Evolutionary conservation across 2,888 invertebrate species (phyloP).

Genomic region (Scaptomyza flava): DNA sequence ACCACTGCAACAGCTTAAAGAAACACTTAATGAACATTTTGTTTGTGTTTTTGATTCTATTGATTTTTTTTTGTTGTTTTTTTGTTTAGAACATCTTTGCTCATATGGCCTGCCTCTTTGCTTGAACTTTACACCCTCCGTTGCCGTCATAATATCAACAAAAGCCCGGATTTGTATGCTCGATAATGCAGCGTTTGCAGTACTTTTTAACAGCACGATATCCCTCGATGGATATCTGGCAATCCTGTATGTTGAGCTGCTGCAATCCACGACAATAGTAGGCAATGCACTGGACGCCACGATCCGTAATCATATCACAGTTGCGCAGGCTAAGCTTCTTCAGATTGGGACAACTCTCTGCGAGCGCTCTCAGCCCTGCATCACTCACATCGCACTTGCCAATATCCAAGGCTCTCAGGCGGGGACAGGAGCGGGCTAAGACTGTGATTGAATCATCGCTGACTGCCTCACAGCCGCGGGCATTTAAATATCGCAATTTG

Average conservation of each 20-base stretch:
- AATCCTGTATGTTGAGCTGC: conserved; percentile 96
- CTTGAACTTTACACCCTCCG: conserved; percentile 28
- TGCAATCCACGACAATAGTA: conserved; percentile 95
- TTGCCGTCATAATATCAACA: conserved; percentile 85
- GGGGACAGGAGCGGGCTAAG: conserved; percentile 93
- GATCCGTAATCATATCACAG: conserved; percentile 95
- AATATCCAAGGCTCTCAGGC: conserved; percentile 93
- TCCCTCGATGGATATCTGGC: conserved; percentile 94
- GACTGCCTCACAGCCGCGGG: conserved; percentile 95
- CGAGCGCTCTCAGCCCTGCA: conserved; percentile 92
- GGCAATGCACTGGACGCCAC: conserved; percentile 94
- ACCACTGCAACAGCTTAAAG: conserved; percentile 25
- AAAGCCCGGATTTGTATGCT: conserved; percentile 97
- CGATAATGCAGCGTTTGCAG: conserved; percentile 96
- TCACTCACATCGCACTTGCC: conserved; percentile 98
- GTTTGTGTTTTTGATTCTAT: conserved; percentile 27
- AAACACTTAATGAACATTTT: conserved; percentile 24
- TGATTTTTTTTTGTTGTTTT: background rate
- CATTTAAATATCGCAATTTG: conserved; percentile 94
- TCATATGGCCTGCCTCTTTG: conserved; percentile 78
- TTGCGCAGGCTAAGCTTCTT: conserved; percentile 95
- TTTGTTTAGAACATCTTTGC: conserved; percentile 60
- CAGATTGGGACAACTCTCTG: conserved; percentile 95
- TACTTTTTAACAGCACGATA: conserved; percentile 96
- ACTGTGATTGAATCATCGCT: conserved; percentile 96